Evolutionary conservation across 2,888 invertebrate genomes (phyloP), one percentile per base, ranked within the genome.

Genomic region (Luperina nickerlii): DNA sequence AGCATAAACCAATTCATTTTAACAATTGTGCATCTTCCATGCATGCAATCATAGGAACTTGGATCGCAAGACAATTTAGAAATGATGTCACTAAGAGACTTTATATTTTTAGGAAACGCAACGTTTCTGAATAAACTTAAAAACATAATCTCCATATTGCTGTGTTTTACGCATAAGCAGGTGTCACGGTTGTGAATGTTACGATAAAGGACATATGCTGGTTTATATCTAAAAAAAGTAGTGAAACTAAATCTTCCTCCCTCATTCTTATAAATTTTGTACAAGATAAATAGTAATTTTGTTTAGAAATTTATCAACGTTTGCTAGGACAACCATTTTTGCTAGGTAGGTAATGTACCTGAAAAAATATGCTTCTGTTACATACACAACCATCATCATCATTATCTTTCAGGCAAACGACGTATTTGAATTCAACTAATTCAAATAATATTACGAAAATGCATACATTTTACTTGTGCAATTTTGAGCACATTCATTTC

Each of bases 141-240:
- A 76, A 62, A n/a, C 38, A 76, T 38, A 20, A 76, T 71, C 54
- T 76, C 70, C 48, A 71, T 76, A 65, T 76, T 72, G 15, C 72
- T 27, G 0, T 65, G 71, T 76, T 72, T 72, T 63, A 65, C 11
- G 63, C 72, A 72, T 63, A 72, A 54, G 0, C 72, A 76, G 0
- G 71, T 72, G 1, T 71, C 0, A 0, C 76, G 72, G 51, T 65
- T 76, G 38, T 72, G 72, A 0, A 76, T 27, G 15, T 76, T 76
- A 1, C 71, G 76, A 0, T 72, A 76, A 0, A 65, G 7, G 63
- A 76, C 63, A 72, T 72, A 76, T 42, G 63, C 51, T 76, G 72
- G 76, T 72, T 76, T 76, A 1, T 72, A 0, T 76, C 42, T 72
- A 73, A 72, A 72, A 71, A 76, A 72, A 18, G 76, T 65, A 0